Evolutionary conservation across 2,797 vertebrate species (phyloP).

Genomic region (Pipistrellus pygmaeus): DNA sequence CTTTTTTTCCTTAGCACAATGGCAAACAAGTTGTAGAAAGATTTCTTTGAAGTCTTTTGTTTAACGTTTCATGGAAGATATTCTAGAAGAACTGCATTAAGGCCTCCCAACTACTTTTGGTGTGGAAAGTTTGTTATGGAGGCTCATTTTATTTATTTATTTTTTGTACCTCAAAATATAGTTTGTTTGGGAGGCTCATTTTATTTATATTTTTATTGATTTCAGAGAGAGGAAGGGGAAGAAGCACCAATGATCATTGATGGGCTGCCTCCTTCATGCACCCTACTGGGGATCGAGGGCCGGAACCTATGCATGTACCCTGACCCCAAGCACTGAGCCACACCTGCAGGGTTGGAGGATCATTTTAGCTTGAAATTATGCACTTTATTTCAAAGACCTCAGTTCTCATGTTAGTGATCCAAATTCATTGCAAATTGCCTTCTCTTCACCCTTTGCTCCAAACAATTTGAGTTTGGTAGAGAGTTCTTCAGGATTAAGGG

Average conservation of each 20-base stretch:
- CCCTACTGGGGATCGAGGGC: too few relatives aligned
- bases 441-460: not conserved
- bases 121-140: not conserved
- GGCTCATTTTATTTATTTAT: not conserved
- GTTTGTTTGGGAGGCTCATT: not conserved
- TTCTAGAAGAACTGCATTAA: not conserved
- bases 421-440: not conserved
- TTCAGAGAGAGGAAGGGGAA: too few relatives aligned
- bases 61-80: conserved; percentile 30
- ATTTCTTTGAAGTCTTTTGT: conserved; percentile 19
- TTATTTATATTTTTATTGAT: not conserved
- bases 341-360: not conserved
- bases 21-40: not conserved
- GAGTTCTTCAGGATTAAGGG: not conserved
- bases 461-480: not conserved
- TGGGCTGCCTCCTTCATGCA: too few relatives aligned
- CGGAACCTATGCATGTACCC: too few relatives aligned
- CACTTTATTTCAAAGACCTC: not conserved
- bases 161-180: not conserved
- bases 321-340: not conserved
- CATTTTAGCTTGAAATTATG: not conserved
- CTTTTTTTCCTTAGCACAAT: not conserved
- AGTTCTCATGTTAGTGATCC: not conserved
- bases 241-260: too few relatives aligned
- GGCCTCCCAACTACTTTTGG: not conserved